A percentile compares a stretch with the other conserved stretches of the same genome.
Evolutionary conservation across 1,140 invertebrate species (phyloP).

Genomic region (Armadillidium nasatum): DNA sequence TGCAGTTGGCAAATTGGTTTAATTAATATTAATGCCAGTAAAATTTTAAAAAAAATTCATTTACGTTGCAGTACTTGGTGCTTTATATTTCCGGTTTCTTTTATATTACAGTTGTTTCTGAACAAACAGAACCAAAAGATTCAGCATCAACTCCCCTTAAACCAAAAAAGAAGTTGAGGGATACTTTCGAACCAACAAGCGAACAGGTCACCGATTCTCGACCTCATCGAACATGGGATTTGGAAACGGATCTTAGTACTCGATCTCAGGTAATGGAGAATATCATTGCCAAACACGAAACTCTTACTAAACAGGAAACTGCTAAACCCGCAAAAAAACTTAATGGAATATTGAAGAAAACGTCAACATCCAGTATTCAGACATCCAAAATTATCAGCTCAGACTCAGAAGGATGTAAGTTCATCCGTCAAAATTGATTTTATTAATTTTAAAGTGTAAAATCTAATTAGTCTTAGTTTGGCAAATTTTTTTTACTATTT

Average conservation of each 20-base stretch:
- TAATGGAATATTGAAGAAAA: conserved; percentile 44
- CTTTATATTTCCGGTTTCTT: too few relatives aligned
- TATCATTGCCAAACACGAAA: conserved; percentile 36
- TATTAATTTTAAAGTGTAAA: too few relatives aligned
- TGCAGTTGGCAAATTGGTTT: too few relatives aligned
- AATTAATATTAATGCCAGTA: too few relatives aligned
- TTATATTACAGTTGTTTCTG: conserved; percentile 6
- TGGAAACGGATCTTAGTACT: conserved; percentile 33
- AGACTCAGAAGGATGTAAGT: background rate
- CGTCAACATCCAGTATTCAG: conserved; percentile 35
- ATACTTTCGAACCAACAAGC: conserved; percentile 31
- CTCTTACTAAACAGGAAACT: conserved; percentile 26
- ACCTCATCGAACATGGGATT: conserved; percentile 33
- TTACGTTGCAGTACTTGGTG: too few relatives aligned
- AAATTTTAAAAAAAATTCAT: too few relatives aligned
- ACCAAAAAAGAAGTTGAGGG: conserved; percentile 29
- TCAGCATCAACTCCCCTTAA: conserved; percentile 25
- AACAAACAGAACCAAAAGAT: conserved; percentile 22
- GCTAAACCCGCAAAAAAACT: conserved; percentile 35
- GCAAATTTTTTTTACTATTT: too few relatives aligned
- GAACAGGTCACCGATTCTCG: conserved; percentile 17
- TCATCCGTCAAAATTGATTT: too few relatives aligned
- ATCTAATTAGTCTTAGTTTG: too few relatives aligned
- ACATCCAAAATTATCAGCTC: background rate
- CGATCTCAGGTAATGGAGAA: conserved; percentile 35